A percentile compares a stretch with the other conserved stretches of the same genome.
phyloP scores from a whole-genome alignment of 2,888 invertebrate species.

The Stictocephala bisonia region DNA sequence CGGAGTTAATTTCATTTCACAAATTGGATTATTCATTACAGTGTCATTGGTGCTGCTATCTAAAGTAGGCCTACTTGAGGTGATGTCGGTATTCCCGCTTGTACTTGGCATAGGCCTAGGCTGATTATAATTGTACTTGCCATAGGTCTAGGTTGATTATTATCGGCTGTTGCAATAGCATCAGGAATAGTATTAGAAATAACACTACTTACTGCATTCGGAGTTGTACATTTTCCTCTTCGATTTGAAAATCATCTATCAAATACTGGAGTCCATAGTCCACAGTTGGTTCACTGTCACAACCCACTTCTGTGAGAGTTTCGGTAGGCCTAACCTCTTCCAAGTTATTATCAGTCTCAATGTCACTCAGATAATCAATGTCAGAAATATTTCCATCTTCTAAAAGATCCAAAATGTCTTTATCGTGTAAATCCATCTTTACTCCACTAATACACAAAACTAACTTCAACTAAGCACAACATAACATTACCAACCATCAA shows the following conservation, averaged over 20 bases:
- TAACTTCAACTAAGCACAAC: neutral
- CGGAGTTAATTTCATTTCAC: neutral
- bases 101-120: too few relatives aligned
- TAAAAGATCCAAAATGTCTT: neutral
- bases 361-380: constrained; percentile 5
- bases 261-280: neutral
- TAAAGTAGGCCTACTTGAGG: too few relatives aligned
- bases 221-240: neutral
- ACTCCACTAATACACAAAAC: neutral
- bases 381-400: neutral
- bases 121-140: too few relatives aligned
- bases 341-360: neutral
- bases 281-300: too few relatives aligned
- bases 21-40: neutral
- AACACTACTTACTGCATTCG: neutral
- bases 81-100: too few relatives aligned
- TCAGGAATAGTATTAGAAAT: neutral
- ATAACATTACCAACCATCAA: neutral
- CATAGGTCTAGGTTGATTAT: neutral
- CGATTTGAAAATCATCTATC: neutral
- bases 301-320: neutral
- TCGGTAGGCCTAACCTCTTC: too few relatives aligned
- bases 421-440: neutral
- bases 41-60: neutral
- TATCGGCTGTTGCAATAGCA: neutral